phyloP scores from a whole-genome alignment of 2,797 vertebrate species.

The Rhinogobio ventralis region DNA sequence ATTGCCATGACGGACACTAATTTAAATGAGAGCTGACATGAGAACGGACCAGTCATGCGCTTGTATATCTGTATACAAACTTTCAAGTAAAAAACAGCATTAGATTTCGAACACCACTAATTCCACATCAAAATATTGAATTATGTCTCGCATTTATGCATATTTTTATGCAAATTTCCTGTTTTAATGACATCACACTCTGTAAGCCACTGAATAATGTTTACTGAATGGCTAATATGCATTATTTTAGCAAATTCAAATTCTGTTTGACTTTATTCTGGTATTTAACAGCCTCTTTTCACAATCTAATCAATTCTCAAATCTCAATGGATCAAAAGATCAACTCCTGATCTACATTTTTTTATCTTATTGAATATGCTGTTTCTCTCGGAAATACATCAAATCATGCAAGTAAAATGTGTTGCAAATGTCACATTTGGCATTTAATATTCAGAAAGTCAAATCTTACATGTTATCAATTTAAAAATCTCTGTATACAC shows the following conservation, averaged over 20 bases:
- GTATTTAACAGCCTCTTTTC: constrained; percentile 1
- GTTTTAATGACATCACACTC: neutral
- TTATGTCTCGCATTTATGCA: neutral
- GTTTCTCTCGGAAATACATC: neutral
- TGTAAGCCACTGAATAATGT: neutral
- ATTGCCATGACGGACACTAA: constrained; percentile 41
- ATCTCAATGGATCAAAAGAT: neutral
- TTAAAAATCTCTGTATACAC: neutral
- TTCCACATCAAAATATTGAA: neutral
- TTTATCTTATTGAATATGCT: neutral
- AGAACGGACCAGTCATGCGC: constrained; percentile 8
- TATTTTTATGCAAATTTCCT: neutral
- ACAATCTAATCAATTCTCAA: neutral
- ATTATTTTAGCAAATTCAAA: neutral
- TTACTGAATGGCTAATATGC: neutral
- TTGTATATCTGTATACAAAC: neutral
- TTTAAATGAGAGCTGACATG: constrained; percentile 56
- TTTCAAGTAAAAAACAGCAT: neutral
- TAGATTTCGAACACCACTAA: neutral
- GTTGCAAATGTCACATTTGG: constrained; percentile 20
- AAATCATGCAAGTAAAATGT: constrained; percentile 1
- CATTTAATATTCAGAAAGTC: constrained; percentile 6
- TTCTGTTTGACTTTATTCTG: neutral
- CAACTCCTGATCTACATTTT: neutral
- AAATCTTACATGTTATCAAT: neutral